Percentiles rank a stretch among this genome's conserved stretches.
Conservation (phyloP, 2,113 vertebrate genomes). For the Phyllostomus discolor region DNA sequence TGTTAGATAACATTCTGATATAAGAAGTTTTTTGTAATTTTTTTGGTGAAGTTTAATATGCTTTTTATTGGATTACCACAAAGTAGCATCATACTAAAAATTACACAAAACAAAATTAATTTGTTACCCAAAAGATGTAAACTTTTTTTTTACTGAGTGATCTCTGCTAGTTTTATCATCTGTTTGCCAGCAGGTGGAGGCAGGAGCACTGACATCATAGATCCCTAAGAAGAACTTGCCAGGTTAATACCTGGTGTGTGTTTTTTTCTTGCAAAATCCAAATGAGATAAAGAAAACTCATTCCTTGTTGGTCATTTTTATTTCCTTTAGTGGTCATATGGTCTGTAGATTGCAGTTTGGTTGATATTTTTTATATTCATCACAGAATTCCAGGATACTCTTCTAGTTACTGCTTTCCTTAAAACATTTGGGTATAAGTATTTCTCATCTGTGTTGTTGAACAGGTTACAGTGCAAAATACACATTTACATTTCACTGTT, state of each 20-base stretch:
- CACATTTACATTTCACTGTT: constrained; percentile 20
- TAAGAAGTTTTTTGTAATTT: background rate
- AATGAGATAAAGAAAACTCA: constrained; percentile 34
- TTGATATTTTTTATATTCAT: background rate
- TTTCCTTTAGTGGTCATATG: background rate
- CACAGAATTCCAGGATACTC: background rate
- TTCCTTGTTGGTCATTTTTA: constrained; percentile 61
- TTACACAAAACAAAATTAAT: background rate
- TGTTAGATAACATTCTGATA: constrained; percentile 51
- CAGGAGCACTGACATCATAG: constrained; percentile 59
- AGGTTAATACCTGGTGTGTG: constrained; percentile 30
- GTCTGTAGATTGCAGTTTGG: constrained; percentile 30
- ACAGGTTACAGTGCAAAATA: constrained; percentile 21
- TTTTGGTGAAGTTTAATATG: constrained; percentile 24
- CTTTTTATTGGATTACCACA: constrained; percentile 48
- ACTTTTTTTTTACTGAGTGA: background rate
- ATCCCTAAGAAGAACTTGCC: constrained; percentile 20
- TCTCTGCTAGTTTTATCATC: constrained; percentile 44
- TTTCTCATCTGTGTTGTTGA: constrained; percentile 4
- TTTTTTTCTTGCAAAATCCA: background rate
- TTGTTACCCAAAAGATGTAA: background rate
- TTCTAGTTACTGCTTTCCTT: constrained; percentile 25
- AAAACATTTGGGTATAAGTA: background rate
- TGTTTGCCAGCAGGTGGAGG: constrained; percentile 73
- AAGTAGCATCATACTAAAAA: background rate